A percentile compares a stretch with the other conserved stretches of the same genome.
phyloP scores from a whole-genome alignment of 2,113 vertebrate species.

The Notechis scutatus region DNA sequence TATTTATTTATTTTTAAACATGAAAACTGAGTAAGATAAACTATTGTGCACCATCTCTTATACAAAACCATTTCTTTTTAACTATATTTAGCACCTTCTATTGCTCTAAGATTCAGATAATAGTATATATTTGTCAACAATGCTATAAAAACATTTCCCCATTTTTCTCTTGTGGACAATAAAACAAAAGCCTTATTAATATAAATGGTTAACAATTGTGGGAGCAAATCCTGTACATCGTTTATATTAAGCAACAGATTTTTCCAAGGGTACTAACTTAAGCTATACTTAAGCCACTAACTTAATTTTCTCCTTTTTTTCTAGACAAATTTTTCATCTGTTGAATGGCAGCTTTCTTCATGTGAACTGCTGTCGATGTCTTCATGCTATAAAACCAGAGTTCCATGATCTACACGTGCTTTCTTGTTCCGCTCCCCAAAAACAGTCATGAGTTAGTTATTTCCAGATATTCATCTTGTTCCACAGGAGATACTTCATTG shows the following conservation, averaged over 20 bases:
- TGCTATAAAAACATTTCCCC: neutral
- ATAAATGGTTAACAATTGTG: neutral
- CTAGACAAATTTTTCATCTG: constrained; percentile 58
- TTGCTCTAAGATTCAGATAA: neutral
- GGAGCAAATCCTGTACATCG: neutral
- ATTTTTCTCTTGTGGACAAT: neutral
- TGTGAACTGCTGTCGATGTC: constrained; percentile 57
- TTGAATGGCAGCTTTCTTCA: constrained; percentile 49
- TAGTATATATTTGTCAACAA: neutral
- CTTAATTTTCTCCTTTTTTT: constrained; percentile 56
- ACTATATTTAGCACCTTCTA: neutral
- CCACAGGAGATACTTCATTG: constrained; percentile 50
- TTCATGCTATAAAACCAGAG: constrained; percentile 53
- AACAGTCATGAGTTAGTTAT: constrained; percentile 34
- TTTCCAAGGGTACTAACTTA: neutral
- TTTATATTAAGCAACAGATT: neutral
- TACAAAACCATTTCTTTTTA: neutral
- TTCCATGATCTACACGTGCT: constrained; percentile 49
- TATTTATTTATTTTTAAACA: neutral
- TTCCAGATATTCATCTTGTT: constrained; percentile 44
- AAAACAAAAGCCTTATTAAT: constrained; percentile 10
- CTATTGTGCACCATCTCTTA: neutral
- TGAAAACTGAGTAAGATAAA: neutral
- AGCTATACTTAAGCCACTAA: constrained; percentile 22
- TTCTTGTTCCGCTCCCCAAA: constrained; percentile 34